Evolutionary conservation across 35 echinoderm and acorn worm genomes (phyloP), one percentile per base, ranked within the genome.

Genomic region (Eucidaris tribuloides): DNA sequence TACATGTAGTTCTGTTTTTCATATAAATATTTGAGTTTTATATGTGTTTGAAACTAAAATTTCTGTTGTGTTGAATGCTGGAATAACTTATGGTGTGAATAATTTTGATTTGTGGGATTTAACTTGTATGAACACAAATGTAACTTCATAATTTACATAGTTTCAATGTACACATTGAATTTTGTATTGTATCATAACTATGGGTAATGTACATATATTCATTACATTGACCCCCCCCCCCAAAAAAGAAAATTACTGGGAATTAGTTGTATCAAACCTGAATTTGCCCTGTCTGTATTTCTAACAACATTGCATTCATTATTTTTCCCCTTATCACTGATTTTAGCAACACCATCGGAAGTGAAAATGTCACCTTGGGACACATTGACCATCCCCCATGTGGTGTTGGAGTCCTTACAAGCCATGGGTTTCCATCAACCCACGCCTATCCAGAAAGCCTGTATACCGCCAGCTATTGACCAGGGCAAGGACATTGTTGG

Each of bases 311-410:
- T n/a, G 7, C 20, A n/a, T 66, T 24, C 62, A 66, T 13, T 24
- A 33, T 17, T 46, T 17, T 28, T 29, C 29, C 17, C 29, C 34
- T 80, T 9, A 65, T 13, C 15, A 7, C 7, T 15, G 29, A 25
- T 19, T 25, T 65, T 65, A 9, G 15, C 13, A 17, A 65, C 7
- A 7, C 29, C 13, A 65, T 17, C 14, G 33, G 43, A 79, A 28
- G 44, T 52, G 25, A 9, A 29, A 65, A 93, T 99, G 96, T 93
- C 96, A 34, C 82, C 66, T 22, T 99, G 96, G 96, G 48, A 87
- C 20, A 55, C 48, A 42, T 55, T 93, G 31, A 41, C 79, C 14
- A 34, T 99, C 3, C 91, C 90, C 14, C 30, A 27, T 6, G 28
- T 58, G 11, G 59, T 99, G 3, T 49, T 92, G 24, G 20, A 86